Evolutionary conservation across 2,888 invertebrate species (phyloP), one percentile per base, ranked within the genome.

Genomic region (Lapara coniferarum): DNA sequence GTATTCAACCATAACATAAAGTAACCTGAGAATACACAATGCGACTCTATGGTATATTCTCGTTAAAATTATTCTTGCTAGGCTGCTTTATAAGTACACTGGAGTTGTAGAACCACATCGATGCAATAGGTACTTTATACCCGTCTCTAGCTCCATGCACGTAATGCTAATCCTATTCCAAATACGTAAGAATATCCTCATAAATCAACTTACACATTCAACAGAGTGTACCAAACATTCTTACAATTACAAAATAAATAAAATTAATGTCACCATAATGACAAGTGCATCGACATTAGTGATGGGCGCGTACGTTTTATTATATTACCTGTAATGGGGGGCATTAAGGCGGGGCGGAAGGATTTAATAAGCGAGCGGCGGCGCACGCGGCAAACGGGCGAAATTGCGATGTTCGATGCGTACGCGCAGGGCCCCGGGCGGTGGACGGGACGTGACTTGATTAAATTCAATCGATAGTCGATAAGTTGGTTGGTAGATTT

Each of bases 361-460:
- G 89, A 89, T 91, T 92, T 92, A 93, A 93, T 93, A 91, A 91
- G 86, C 87, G 88, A 87, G 88, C 92, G 90, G 87, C 89, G 90
- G 88, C 83, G 83, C 75, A 78, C 80, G 77, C 77, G 72, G 80
- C 77, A 74, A 77, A 77, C 77, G 76, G 76, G 77, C 78, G 73
- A 88, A 87, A 90, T 89, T 88, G 91, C 88, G 86, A 85, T 83
- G 85, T 81, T 80, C 80, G 81, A 77, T 81, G 88, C 86, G 86
- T 86, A 83, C 83, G 87, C 87, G 85, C 85, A 80, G 70, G 82
- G 88, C 91, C 82, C 75, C 84, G 76, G 89, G 90, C 88, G 78
- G 73, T 73, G 66, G 2, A 82, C 85, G 84, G 59, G 85, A 69
- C 77, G 84, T 69, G 69, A 57, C 46, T 73, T 69, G 66, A 73